These are phyloP conservation scores for Dione juno DNA, from an alignment of 2,888 invertebrate genomes.

Conservation along the genomic window DNA sequence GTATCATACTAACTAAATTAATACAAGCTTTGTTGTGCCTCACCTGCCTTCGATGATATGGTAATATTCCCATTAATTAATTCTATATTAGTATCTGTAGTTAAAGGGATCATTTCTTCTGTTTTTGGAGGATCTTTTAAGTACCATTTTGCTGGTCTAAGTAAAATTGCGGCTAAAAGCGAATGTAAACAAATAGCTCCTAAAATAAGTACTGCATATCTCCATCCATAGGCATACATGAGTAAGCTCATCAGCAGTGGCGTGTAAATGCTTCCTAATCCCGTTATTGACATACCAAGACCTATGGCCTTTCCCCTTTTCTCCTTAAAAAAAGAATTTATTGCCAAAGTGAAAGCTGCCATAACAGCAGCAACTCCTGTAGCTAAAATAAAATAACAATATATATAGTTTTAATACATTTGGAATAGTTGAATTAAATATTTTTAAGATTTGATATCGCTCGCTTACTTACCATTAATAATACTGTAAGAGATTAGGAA, in stretches of 20 bases:
- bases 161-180: conserved; percentile 82
- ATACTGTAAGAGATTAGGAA: conserved; percentile 87
- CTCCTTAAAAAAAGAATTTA: conserved; percentile 86
- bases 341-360: conserved; percentile 85
- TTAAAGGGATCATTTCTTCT: conserved; percentile 69
- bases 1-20: not conserved
- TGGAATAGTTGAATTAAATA: not conserved
- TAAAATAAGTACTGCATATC: conserved; percentile 85
- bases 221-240: conserved; percentile 81
- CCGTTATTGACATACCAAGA: conserved; percentile 85
- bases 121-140: conserved; percentile 65
- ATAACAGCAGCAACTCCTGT: conserved; percentile 84
- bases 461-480: conserved; percentile 85
- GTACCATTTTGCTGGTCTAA: conserved; percentile 88
- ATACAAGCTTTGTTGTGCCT: conserved; percentile 22
- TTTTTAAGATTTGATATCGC: not conserved
- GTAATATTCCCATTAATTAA: conserved; percentile 64
- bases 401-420: conserved; percentile 15
- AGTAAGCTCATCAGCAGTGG: conserved; percentile 84
- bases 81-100: conserved; percentile 59
- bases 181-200: conserved; percentile 85
- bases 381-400: conserved; percentile 82
- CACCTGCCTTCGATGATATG: conserved; percentile 62
- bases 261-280: conserved; percentile 86
- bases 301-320: conserved; percentile 86